Conservation (phyloP, 2,797 vertebrate genomes). For the Chiropotes sagulatus region DNA sequence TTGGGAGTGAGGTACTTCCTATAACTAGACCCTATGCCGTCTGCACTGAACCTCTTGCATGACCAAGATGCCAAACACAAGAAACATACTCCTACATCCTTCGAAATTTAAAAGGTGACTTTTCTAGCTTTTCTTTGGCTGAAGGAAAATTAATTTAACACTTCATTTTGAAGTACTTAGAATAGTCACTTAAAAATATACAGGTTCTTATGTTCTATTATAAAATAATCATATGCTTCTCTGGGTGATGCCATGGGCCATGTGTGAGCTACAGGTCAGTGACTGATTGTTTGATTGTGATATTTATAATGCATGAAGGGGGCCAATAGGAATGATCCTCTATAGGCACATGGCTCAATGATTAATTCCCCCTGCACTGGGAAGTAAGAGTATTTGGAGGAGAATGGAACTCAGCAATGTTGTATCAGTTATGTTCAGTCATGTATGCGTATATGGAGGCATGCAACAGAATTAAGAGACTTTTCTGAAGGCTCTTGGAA, state of each 20-base stretch:
- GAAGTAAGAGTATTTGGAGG: background rate
- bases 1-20: background rate
- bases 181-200: background rate
- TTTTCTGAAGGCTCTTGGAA: background rate
- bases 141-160: background rate
- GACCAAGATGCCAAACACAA: background rate
- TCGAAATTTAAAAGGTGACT: background rate
- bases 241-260: background rate
- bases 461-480: background rate
- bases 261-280: background rate
- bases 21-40: background rate
- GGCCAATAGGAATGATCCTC: background rate
- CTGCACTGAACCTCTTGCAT: slow-evolving; percentile 43
- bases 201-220: background rate
- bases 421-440: background rate
- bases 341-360: background rate
- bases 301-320: background rate
- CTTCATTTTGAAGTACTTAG: background rate
- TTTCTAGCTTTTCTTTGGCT: background rate
- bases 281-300: background rate
- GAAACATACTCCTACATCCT: background rate
- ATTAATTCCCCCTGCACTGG: background rate
- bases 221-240: background rate
- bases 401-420: background rate
- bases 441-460: background rate